Evolutionary conservation across 2,888 invertebrate species (phyloP).

Genomic region (Tethea ocularis): DNA sequence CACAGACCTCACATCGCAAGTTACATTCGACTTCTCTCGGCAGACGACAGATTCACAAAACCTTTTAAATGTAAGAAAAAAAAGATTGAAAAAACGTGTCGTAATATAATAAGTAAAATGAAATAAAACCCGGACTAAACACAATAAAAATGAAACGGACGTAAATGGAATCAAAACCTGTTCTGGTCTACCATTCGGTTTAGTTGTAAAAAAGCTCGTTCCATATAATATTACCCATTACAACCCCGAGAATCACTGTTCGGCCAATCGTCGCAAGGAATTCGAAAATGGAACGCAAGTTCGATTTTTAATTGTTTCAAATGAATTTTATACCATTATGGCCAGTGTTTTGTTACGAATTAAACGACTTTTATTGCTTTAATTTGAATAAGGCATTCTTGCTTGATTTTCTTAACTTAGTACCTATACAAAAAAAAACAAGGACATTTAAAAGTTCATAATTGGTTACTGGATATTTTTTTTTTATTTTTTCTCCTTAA

Average conservation of each 20-base stretch:
- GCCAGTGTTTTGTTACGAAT: slow-evolving; percentile 59
- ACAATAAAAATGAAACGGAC: slow-evolving; percentile 73
- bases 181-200: slow-evolving; percentile 72
- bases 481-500: too few species aligned
- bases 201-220: slow-evolving; percentile 81
- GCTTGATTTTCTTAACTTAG: slow-evolving; percentile 24
- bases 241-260: slow-evolving; percentile 76
- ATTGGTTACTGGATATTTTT: too few species aligned
- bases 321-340: slow-evolving; percentile 56
- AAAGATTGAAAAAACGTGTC: slow-evolving; percentile 59
- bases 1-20: slow-evolving; percentile 19
- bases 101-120: slow-evolving; percentile 71
- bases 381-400: slow-evolving; percentile 43
- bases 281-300: slow-evolving; percentile 73
- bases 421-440: slow-evolving; percentile 17
- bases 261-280: slow-evolving; percentile 69
- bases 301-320: slow-evolving; percentile 78
- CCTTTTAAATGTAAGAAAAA: slow-evolving; percentile 40
- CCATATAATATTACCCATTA: slow-evolving; percentile 82
- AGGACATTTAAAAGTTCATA: slow-evolving; percentile 1
- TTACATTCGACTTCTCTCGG: slow-evolving; percentile 23
- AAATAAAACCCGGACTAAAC: slow-evolving; percentile 71
- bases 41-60: slow-evolving; percentile 20
- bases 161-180: slow-evolving; percentile 74
- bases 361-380: slow-evolving; percentile 47